A percentile compares a stretch with the other conserved stretches of the same genome.
Conservation (phyloP, 2,113 vertebrate genomes). For the Antennarius striatus region DNA sequence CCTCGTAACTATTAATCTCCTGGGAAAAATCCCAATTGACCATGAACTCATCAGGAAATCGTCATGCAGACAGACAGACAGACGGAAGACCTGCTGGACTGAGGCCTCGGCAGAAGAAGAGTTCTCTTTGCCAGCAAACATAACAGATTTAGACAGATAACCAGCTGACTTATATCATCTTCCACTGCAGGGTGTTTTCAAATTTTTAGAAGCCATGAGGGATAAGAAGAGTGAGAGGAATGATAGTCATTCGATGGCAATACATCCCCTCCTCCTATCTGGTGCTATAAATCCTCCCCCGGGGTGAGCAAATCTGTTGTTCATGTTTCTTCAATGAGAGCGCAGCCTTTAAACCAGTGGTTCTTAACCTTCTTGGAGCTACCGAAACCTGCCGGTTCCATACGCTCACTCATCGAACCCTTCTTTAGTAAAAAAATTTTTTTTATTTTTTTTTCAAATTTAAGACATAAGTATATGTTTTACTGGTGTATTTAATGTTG, state of each 20-base stretch:
- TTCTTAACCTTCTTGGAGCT: no score
- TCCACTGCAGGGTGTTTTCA: slow-evolving; percentile 35
- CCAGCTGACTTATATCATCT: slow-evolving; percentile 45
- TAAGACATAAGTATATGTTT: slow-evolving; percentile 1
- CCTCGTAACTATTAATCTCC: neutral
- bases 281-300: slow-evolving; percentile 23
- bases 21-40: neutral
- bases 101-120: neutral
- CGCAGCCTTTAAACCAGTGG: slow-evolving; percentile 11
- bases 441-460: slow-evolving; percentile 25
- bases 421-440: no score
- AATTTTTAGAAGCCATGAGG: slow-evolving; percentile 24
- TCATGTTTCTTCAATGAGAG: slow-evolving; percentile 15
- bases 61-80: neutral
- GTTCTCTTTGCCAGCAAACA: slow-evolving; percentile 16
- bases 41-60: slow-evolving; percentile 8
- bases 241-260: slow-evolving; percentile 11
- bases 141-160: slow-evolving; percentile 22
- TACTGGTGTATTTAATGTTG: no score
- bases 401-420: no score
- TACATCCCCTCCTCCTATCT: slow-evolving; percentile 8
- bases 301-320: slow-evolving; percentile 36
- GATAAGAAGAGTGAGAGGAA: slow-evolving; percentile 24
- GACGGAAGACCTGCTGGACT: neutral
- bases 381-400: no score